Base-by-base conservation (phyloP, 2,113 vertebrate genomes). In the Plecturocebus donacophilus region DNA sequence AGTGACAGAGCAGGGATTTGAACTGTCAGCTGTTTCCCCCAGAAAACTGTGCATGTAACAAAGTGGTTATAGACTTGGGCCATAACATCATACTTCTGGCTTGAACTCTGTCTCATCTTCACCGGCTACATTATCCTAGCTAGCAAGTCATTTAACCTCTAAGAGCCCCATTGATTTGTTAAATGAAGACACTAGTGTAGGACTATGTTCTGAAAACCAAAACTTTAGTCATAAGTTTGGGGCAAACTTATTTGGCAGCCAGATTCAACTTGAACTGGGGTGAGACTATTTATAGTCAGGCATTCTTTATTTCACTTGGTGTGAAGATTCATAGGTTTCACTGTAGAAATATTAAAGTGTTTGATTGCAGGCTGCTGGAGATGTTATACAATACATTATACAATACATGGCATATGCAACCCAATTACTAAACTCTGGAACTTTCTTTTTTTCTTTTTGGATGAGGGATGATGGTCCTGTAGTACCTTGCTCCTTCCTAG, bases 281-380 rank as follows among this genome's bases (percentile, higher is more conserved):
- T 54, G 16, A 61, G 32, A n/a, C 35, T 90, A 70, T 94, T 96
- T 80, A 82, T 75, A 85, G 47, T 27, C 12, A 85, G 47, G 21
- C 12, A 19, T 70, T 66, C 61, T 79, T 84, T 45, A 11, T 68
- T 80, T 86, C 64, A 10, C 47, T 68, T 35, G 1, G 21, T 64
- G 56, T 94, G 89, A 95, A 75, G 88, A 87, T 76, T 87, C 91
- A 70, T 77, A 70, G 77, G 21, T 75, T 95, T 87, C 40, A 3
- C 75, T 83, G 2, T 7, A 90, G 88, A 90, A 84, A 92, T 84
- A 87, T 87, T 82, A 68, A 54, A 6, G 54, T n/a, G 20, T 89
- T 49, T 92, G 86, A 85, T 23, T 64, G 20, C 66, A 75, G 71
- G 49, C 52, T 73, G 1, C 71, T 35, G 32, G 85, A 6, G 85